Base-by-base conservation (phyloP, 2,797 vertebrate species). In the Karalla daura region DNA sequence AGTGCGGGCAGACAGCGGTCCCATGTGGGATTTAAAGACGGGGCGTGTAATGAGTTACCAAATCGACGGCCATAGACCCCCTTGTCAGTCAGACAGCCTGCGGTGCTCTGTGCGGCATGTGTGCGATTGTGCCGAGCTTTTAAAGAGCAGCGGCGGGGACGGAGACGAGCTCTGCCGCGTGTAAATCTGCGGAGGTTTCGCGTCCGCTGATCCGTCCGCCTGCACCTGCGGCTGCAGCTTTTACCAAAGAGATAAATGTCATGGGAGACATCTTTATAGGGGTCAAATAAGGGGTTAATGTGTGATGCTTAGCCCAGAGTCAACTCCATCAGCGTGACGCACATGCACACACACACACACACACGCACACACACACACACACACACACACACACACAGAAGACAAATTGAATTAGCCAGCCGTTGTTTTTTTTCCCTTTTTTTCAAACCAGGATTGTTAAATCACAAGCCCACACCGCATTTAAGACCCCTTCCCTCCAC, bases 271-370 rank as follows among this genome's bases (percentile, higher is more conserved):
- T 88, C 55, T 93, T 92, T 91, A 92, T 86, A 71, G 80, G 72
- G 91, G 91, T 93, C 88, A 91, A 33, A 70, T 67, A 69, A 85
- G 74, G 81, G 90, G 92, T 93, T 93, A 91, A 91, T 89, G 88
- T 84, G 70, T 79, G 77, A 84, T 62, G 62, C 79, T 80, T 78
- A 63, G 51, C 63, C 58, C 37, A 64, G 32, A 77, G 78, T 80
- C 58, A 66, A 37, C 73, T 76, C 70, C 65, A 86, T 86, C 74
- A 80, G 59, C 3, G 14, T 30, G 23, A 47, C 63, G 56, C 63
- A 28, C 45, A 64, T 54, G 50, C 36, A 21, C 52, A 43, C 41
- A 36, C 24, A 23, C 17, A 33, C 44, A 49, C 33, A 39, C 43
- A 54, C 50, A 37, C 17, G 12, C 47, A 45, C 9, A 7, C 25